Evolutionary conservation across 2,797 vertebrate genomes (phyloP).

Genomic region (Menidia menidia): DNA sequence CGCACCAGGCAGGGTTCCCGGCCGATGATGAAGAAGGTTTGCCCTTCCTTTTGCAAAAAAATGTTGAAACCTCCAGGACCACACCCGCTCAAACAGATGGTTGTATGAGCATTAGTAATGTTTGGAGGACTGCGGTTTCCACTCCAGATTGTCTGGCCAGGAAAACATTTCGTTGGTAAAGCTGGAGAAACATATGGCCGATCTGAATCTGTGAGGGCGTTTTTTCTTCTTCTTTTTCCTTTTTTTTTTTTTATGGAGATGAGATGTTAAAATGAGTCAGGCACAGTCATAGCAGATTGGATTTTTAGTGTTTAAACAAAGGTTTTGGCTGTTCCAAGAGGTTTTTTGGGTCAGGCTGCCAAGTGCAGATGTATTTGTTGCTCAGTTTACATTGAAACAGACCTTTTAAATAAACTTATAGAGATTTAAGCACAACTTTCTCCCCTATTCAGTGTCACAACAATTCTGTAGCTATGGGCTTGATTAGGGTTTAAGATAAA

Average conservation of each 20-base stretch:
- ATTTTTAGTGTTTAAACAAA: slow-evolving; percentile 7
- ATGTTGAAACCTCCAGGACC: slow-evolving; percentile 4
- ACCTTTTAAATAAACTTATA: neutral
- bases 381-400: slow-evolving; percentile 6
- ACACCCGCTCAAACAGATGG: slow-evolving; percentile 25
- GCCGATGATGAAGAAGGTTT: slow-evolving; percentile 13
- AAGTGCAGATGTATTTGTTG: slow-evolving; percentile 14
- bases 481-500: neutral
- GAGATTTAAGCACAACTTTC: neutral
- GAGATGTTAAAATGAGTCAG: neutral
- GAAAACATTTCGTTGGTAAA: slow-evolving; percentile 20
- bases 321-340: neutral
- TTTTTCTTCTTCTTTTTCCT: neutral
- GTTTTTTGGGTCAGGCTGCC: slow-evolving; percentile 22
- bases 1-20: slow-evolving; percentile 7
- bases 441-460: neutral
- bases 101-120: neutral
- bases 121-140: neutral
- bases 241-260: neutral
- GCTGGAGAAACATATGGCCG: neutral
- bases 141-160: slow-evolving; percentile 3
- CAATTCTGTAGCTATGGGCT: neutral
- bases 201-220: neutral
- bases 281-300: neutral
- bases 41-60: slow-evolving; percentile 8